These are phyloP conservation scores for Pachypanchax playfairii DNA, from an alignment of 2,113 vertebrate species.

Conservation along the genomic window DNA sequence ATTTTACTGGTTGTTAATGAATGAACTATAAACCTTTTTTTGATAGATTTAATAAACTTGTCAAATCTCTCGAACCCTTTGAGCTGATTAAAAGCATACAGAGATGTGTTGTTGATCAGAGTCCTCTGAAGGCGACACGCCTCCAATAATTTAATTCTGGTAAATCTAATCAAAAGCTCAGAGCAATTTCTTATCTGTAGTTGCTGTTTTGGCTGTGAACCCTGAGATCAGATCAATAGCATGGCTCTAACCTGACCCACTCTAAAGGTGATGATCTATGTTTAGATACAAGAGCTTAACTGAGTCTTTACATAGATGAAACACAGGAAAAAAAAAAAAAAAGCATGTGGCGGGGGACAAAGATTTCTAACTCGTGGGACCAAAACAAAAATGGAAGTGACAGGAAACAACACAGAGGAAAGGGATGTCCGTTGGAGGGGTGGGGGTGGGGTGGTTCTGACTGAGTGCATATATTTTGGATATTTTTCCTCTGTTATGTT, in stretches of 20 bases:
- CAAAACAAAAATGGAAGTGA: conserved; percentile 39
- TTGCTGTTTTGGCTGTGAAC: background rate
- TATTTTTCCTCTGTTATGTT: conserved; percentile 27
- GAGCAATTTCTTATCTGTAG: conserved; percentile 33
- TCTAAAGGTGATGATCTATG: conserved; percentile 29
- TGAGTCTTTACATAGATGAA: conserved; percentile 25
- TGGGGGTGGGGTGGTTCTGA: conserved; percentile 29
- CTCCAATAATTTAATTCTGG: conserved; percentile 11
- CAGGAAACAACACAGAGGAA: conserved; percentile 58
- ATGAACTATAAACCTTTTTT: too few species aligned
- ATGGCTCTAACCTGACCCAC: conserved; percentile 6
- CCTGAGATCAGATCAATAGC: background rate
- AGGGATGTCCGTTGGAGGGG: conserved; percentile 59
- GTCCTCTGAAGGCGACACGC: conserved; percentile 7
- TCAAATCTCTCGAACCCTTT: conserved; percentile 9
- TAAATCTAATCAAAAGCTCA: conserved; percentile 31
- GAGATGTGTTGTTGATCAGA: conserved; percentile 2
- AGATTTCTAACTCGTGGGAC: conserved; percentile 35
- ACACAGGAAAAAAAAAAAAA: conserved; percentile 47
- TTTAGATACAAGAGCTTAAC: conserved; percentile 34
- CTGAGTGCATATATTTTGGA: background rate
- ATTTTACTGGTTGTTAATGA: too few species aligned
- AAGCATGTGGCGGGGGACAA: background rate
- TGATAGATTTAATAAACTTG: conserved; percentile 9
- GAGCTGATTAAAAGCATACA: conserved; percentile 9